A percentile compares a stretch with the other conserved stretches of the same genome.
Conservation (phyloP, 1,140 invertebrate species). For the Brachionus manjavacas region DNA sequence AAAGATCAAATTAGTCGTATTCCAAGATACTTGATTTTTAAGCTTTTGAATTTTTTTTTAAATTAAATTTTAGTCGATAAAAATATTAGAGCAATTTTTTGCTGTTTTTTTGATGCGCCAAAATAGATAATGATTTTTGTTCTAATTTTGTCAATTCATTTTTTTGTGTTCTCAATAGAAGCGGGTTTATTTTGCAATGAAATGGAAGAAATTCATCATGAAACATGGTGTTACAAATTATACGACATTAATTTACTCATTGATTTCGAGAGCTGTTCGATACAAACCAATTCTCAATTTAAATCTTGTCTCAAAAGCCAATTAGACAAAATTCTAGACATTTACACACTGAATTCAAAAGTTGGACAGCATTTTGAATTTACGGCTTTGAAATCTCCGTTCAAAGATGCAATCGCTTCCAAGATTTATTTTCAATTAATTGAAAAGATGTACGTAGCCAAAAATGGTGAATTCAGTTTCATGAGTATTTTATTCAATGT, state of each 20-base stretch:
- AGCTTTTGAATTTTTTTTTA: too few relatives aligned
- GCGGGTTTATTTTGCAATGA: neutral
- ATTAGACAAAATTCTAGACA: neutral
- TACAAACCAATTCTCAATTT: neutral
- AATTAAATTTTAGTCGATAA: too few relatives aligned
- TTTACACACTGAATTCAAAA: neutral
- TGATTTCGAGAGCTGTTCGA: neutral
- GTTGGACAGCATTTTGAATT: neutral
- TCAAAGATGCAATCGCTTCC: neutral
- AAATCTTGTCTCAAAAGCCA: neutral
- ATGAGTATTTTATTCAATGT: neutral
- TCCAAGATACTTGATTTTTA: too few relatives aligned
- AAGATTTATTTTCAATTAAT: neutral
- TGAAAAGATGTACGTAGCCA: neutral
- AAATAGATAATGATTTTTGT: neutral
- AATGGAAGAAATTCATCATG: neutral
- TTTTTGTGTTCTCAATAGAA: neutral
- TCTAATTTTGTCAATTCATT: neutral
- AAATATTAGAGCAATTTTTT: too few relatives aligned
- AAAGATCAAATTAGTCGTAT: too few relatives aligned
- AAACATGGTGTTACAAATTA: slow-evolving; percentile 26
- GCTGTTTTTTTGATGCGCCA: neutral
- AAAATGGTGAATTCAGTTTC: neutral
- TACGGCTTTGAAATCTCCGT: neutral
- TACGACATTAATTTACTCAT: neutral